Base-by-base conservation (phyloP, 2,888 invertebrate genomes). In the Leptothorax acervorum region DNA sequence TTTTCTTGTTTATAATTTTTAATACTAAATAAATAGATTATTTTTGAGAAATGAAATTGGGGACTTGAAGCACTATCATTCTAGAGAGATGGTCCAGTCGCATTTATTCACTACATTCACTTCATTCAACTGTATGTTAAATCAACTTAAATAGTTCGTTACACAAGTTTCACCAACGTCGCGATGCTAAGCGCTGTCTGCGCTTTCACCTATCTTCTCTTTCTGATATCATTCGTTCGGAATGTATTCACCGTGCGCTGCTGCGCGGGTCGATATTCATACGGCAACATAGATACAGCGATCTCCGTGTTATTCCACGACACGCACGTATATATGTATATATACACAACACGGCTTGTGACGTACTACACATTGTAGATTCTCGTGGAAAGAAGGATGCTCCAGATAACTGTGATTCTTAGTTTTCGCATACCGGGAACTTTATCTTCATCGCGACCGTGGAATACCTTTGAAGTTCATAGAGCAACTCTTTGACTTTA, bases 141-240 rank as follows among this genome's bases (percentile, higher is more conserved):
- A 60, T 23, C 57, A 31, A 79, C 35, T 48, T 60, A 45, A 60
- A 23, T 11, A 78, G 15, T 6, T 70, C 31, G 79, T 35, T 60
- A 48, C 39, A 57, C 78, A 48, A 79, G 60, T 71, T 45, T 79
- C 82, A 55, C 53, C 42, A 5, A 28, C 28, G 23, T 75, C 42
- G 31, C 62, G 63, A 79, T 51, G 75, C 55, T 65, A 65, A 65
- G 86, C 89, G 90, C 91, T 91, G 90, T 91, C 89, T 88, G 85
- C 89, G 89, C 91, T 91, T 90, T 91, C 92, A 90, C 90, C 90
- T 90, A 89, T 90, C 92, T 90, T 85, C 85, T 87, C 88, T 90
- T 92, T 92, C 91, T 90, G 89, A 85, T 91, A 87, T 87, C 87
- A 91, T 90, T 91, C 90, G 84, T 85, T 86, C 83, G 62, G 87